Evolutionary conservation across 2,797 vertebrate species (phyloP), one percentile per base, ranked within the genome.

Genomic region (Poecilia picta): DNA sequence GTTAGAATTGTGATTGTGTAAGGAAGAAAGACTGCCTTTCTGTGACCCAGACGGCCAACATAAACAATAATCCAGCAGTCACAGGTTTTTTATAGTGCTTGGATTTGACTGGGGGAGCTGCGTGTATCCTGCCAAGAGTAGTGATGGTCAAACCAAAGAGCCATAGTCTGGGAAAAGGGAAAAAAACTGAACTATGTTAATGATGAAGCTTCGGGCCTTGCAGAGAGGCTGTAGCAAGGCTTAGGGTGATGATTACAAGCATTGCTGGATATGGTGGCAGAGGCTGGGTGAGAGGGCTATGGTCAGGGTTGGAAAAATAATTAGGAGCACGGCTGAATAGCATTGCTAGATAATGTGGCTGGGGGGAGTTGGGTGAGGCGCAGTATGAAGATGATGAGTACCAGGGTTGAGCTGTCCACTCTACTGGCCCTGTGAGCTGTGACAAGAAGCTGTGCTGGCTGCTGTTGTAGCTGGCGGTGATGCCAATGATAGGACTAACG

Each of bases 401-500:
- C 90, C 92, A 87, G 91, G 92, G 93, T 83, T 92, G 92, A 93
- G 89, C 93, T 93, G 95, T 95, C 96, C 95, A 93, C 96, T 97
- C 96, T 88, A 96, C 96, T 95, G 95, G 95, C 91, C 91, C 83
- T 97, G 86, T 96, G 95, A 95, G 96, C 94, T 92, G 92, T 96
- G 96, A 97, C 95, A 96, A 96, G 96, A 95, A 95, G 93, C 96
- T 96, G 95, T 93, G 95, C 96, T 96, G 95, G 93, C 96, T 91
- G 96, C 95, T 95, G 96, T 93, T 94, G 95, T 96, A 97, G 98
- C 97, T 92, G 85, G 86, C 77, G 91, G 92, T 92, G 89, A 93
- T 93, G 91, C 93, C 92, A 93, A 86, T 86, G 90, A 93, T 93
- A 93, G 92, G 91, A 91, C 96, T 93, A 96, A 97, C 95, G 96